These are phyloP conservation scores for Graphium colonna DNA, from an alignment of 2,888 invertebrate species.

Conservation along the genomic window DNA sequence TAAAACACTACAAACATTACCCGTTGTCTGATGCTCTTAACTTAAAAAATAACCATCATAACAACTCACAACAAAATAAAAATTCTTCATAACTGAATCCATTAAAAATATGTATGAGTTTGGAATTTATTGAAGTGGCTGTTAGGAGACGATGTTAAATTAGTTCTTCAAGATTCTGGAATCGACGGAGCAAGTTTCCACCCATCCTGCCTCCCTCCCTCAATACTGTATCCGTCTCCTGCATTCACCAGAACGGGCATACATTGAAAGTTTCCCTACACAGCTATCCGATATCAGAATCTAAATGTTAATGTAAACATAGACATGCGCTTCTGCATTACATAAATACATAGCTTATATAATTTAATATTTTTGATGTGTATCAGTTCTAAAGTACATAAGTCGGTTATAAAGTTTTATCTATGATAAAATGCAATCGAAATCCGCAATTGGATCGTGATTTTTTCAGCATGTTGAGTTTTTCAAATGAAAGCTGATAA, in stretches of 20 bases:
- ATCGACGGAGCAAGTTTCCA: constrained; percentile 68
- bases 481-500: too few relatives aligned
- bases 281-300: constrained; percentile 24
- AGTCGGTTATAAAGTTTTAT: too few relatives aligned
- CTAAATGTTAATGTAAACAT: constrained; percentile 8
- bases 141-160: constrained; percentile 73
- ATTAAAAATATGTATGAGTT: constrained; percentile 43
- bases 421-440: too few relatives aligned
- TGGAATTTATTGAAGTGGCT: constrained; percentile 71
- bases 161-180: constrained; percentile 73
- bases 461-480: too few relatives aligned
- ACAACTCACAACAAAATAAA: constrained; percentile 14
- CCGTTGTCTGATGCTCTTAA: not conserved
- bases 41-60: not conserved
- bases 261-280: constrained; percentile 71
- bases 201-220: constrained; percentile 33
- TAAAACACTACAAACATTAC: not conserved
- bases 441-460: too few relatives aligned
- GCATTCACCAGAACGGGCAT: constrained; percentile 62
- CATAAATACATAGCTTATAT: too few relatives aligned
- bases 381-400: too few relatives aligned
- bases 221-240: constrained; percentile 28
- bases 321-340: not conserved
- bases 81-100: constrained; percentile 28
- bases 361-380: too few relatives aligned